Evolutionary conservation across 1,140 invertebrate species (phyloP).

Genomic region (Grapholita molesta): DNA sequence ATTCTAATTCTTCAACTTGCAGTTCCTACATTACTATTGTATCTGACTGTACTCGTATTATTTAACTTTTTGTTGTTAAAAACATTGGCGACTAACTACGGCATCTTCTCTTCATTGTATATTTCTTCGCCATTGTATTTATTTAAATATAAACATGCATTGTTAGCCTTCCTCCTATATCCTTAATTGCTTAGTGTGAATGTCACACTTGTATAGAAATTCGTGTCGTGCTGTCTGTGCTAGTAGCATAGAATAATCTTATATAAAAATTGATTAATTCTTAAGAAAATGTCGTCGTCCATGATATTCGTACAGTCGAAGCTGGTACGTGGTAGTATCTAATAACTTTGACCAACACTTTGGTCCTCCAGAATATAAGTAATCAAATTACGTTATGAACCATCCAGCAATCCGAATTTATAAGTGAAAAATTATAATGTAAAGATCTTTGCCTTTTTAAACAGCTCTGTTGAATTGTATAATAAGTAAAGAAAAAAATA

Average conservation of each 20-base stretch:
- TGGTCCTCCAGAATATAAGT: not conserved
- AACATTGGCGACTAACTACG: not conserved
- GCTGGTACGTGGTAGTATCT: too few species aligned
- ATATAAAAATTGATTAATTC: too few species aligned
- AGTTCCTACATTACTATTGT: too few species aligned
- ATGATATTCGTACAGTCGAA: too few species aligned
- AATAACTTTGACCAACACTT: too few species aligned
- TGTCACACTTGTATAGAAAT: too few species aligned
- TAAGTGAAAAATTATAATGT: not conserved
- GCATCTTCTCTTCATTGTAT: not conserved
- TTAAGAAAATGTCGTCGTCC: too few species aligned
- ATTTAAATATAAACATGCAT: not conserved
- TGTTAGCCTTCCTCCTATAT: not conserved
- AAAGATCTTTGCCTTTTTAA: not conserved
- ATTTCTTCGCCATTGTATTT: not conserved
- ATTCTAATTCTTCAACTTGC: too few species aligned
- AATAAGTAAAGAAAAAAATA: slow-evolving; percentile 4
- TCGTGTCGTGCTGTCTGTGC: too few species aligned
- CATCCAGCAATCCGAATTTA: not conserved
- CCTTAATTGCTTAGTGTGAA: too few species aligned
- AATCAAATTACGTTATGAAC: not conserved
- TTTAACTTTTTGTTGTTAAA: not conserved
- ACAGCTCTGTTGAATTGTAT: not conserved
- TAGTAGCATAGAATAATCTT: too few species aligned
- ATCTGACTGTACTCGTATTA: not conserved